Evolutionary conservation across 2,888 invertebrate genomes (phyloP).

Genomic region (Tetragnatha montana): DNA sequence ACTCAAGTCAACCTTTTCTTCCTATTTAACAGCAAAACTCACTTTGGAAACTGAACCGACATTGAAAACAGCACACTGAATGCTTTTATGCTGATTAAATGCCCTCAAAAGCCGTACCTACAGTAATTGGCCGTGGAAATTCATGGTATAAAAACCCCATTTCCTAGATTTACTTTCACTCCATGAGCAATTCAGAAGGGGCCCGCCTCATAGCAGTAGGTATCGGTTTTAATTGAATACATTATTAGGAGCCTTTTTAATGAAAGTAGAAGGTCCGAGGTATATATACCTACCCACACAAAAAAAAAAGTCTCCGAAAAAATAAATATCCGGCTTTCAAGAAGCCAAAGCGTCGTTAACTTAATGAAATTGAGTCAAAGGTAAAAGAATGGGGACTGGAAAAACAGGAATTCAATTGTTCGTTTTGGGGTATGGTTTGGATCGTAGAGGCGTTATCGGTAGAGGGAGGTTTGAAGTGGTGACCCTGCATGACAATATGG

Average conservation of each 20-base stretch:
- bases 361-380: constrained; percentile 21
- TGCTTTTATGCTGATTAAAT: not conserved
- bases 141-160: not conserved
- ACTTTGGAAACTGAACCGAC: not conserved
- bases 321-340: not conserved
- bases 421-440: not conserved
- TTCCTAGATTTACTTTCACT: not conserved
- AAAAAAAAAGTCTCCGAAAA: not conserved
- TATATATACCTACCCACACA: not conserved
- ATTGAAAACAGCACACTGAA: not conserved
- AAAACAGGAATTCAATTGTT: constrained; percentile 14
- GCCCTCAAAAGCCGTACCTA: not conserved
- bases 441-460: no score
- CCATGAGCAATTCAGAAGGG: not conserved
- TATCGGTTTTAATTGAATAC: not conserved
- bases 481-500: no score
- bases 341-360: constrained; percentile 8
- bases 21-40: not conserved
- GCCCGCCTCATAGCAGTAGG: not conserved
- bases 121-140: not conserved
- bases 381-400: constrained; percentile 6
- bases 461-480: no score
- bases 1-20: no score
- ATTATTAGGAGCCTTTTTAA: not conserved
- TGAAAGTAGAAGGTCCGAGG: not conserved